Evolutionary conservation across 2,113 vertebrate genomes (phyloP).

Genomic region (Heterocephalus glaber): DNA sequence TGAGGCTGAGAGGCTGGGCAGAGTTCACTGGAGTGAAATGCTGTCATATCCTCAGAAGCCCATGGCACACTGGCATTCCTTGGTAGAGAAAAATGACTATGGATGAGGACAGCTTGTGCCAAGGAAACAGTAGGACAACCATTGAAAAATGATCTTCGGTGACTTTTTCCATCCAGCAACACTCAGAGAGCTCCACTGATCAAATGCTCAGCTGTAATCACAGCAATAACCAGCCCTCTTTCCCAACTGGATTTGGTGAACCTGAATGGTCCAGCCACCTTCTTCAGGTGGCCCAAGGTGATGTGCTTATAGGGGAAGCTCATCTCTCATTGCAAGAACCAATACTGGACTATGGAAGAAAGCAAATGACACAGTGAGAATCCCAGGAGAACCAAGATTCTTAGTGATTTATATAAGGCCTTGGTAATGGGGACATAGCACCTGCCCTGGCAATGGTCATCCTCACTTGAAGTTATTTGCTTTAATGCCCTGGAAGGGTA

Average conservation of each 20-base stretch:
- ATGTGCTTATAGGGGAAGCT: not conserved
- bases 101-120: constrained; percentile 45
- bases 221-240: constrained; percentile 75
- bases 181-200: constrained; percentile 64
- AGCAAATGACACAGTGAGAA: not conserved
- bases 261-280: not conserved
- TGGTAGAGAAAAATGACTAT: too few relatives aligned
- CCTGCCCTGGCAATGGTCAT: not conserved
- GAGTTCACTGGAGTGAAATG: too few relatives aligned
- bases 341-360: constrained; percentile 34
- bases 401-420: not conserved
- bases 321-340: constrained; percentile 30
- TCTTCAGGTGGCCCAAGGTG: not conserved
- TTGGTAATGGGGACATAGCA: too few relatives aligned
- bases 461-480: constrained; percentile 22
- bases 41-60: too few relatives aligned
- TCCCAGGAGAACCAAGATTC: constrained; percentile 32
- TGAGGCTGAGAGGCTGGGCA: too few relatives aligned
- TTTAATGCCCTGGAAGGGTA: constrained; percentile 75
- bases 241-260: constrained; percentile 60
- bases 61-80: too few relatives aligned
- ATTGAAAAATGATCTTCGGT: constrained; percentile 71
- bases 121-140: constrained; percentile 61
- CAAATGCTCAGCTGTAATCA: constrained; percentile 71
- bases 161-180: constrained; percentile 68